These are phyloP conservation scores for Drosophila pandora DNA, from an alignment of 1,140 invertebrate genomes.

Conservation along the genomic window DNA sequence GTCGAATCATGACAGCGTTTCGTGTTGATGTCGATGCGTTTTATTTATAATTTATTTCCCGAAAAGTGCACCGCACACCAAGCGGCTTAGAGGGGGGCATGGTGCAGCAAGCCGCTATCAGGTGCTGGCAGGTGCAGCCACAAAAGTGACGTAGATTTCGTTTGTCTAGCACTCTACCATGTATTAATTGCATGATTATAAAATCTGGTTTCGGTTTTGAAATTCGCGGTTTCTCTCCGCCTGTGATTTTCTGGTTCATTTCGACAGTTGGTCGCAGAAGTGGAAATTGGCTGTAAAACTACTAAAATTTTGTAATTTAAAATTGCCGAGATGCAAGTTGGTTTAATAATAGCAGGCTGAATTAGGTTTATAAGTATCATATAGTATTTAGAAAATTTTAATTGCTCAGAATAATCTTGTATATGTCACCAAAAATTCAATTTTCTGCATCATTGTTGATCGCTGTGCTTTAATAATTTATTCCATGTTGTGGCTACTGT, in stretches of 20 bases:
- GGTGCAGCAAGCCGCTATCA: conserved; percentile 17
- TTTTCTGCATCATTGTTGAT: not conserved
- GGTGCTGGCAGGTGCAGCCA: conserved; percentile 36
- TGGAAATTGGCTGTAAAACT: no score
- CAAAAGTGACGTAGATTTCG: conserved; percentile 56
- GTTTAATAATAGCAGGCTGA: no score
- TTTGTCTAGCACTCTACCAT: conserved; percentile 35
- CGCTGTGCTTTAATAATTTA: not conserved
- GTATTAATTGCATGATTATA: conserved; percentile 66
- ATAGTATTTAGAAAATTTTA: no score
- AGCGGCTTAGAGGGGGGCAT: not conserved
- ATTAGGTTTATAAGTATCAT: no score
- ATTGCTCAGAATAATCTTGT: no score
- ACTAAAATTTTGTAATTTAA: no score
- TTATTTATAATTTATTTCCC: conserved; percentile 54
- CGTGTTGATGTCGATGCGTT: conserved; percentile 40
- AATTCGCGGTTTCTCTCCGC: conserved; percentile 24
- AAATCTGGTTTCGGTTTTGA: conserved; percentile 49
- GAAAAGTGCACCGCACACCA: conserved; percentile 27
- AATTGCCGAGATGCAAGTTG: no score
- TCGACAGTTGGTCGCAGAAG: not conserved
- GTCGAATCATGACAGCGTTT: conserved; percentile 35
- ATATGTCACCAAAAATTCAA: no score
- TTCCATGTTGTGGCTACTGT: not conserved
- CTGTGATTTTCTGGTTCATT: not conserved